Evolutionary conservation across 2,888 invertebrate species (phyloP), one percentile per base, ranked within the genome.

Genomic region (Hanleya hanleyi): DNA sequence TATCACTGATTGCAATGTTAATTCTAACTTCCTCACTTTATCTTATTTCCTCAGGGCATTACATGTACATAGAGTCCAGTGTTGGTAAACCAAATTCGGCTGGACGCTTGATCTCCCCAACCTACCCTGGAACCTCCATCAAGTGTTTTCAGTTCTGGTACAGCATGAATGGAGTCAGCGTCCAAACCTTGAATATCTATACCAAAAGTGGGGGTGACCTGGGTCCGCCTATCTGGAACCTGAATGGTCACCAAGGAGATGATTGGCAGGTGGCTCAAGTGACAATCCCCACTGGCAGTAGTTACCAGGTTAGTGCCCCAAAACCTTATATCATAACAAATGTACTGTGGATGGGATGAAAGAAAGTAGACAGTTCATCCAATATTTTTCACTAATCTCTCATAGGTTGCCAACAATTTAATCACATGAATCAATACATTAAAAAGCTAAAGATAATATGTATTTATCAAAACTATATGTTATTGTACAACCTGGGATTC

Each of bases 81-180:
- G 2, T 57, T 9, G 57, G 57, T 22, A 18, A 1, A 2, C 22
- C 22, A 18, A 57, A 57, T 29, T 57, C 57, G 22, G 15, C 57
- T 57, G 57, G 26, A 15, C 32, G 15, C 12, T 26, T 57, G 57
- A 29, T 26, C 1, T 57, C 57, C 9, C 57, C 57, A 4, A 29
- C 57, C 29, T 57, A 57, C 26, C 57, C 18, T 29, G 57, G 57
- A 1, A 29, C 22, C 15, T 38, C 51, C 18, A 72, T 50, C 5
- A 68, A 72, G 38, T 82, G 82, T 64, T 49, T 82, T 6, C 69
- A 57, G 1, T 86, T 87, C 76, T 87, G 83, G 83, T 87, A 86
- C 69, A 84, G 85, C 71, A 86, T 87, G 87, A 83, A 79, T 67
- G 87, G 87, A n/a, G 69, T 77, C 6, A 77, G 80, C 61, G 80